These are phyloP conservation scores for Muraenolepis orangiensis DNA, from an alignment of 2,797 vertebrate genomes.

Conservation along the genomic window DNA sequence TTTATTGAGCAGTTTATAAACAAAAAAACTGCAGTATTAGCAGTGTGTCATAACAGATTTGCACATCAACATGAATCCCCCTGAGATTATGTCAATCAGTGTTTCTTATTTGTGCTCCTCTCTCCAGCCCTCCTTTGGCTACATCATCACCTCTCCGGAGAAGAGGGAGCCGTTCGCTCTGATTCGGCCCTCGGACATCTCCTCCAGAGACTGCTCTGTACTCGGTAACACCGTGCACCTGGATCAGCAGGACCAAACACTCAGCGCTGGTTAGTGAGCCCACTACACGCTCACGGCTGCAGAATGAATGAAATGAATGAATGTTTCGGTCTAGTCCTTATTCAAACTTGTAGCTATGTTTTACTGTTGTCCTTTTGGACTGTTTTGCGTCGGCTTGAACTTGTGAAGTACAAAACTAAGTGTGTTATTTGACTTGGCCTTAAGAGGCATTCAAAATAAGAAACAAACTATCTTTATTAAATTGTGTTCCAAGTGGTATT, in stretches of 20 bases:
- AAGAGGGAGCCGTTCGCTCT: constrained; percentile 87
- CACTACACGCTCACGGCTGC: neutral
- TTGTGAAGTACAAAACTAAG: too few species aligned
- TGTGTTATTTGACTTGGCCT: too few species aligned
- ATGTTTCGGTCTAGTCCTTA: neutral
- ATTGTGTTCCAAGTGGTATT: neutral
- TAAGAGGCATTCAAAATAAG: too few species aligned
- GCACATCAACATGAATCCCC: neutral
- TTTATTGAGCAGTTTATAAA: neutral
- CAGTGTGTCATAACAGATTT: neutral
- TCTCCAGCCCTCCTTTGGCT: constrained; percentile 96
- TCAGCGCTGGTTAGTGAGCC: constrained; percentile 78
- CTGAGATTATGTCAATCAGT: neutral
- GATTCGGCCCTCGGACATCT: constrained; percentile 75
- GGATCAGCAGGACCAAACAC: constrained; percentile 67
- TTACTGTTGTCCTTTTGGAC: too few species aligned
- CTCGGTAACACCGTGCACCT: constrained; percentile 60
- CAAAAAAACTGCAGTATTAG: neutral
- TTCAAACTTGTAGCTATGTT: neutral
- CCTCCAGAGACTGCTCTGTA: constrained; percentile 48
- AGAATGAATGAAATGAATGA: too few species aligned
- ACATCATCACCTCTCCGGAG: constrained; percentile 91
- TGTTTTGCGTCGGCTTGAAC: neutral
- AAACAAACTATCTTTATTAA: too few species aligned
- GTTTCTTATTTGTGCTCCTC: constrained; percentile 25